These are phyloP conservation scores for Leptopilina drosophilae DNA, from an alignment of 2,888 invertebrate species.

Conservation along the genomic window DNA sequence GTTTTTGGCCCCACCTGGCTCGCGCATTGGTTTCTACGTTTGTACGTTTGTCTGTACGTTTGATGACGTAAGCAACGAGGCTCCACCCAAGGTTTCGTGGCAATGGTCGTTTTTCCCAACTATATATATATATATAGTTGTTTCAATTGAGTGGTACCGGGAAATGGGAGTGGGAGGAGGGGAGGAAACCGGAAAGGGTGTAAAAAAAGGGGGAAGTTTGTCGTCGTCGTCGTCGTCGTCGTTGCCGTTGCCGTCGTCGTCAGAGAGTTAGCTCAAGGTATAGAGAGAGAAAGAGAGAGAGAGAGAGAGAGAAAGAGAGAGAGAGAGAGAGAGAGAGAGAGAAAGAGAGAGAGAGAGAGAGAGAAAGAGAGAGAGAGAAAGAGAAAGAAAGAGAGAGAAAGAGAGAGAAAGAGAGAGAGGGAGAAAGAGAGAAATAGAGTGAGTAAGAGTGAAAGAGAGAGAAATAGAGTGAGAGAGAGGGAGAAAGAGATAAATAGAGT, in stretches of 20 bases:
- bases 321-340: no score
- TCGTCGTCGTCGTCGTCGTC: conserved; percentile 2
- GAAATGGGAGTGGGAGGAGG: conserved; percentile 27
- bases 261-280: conserved; percentile 24
- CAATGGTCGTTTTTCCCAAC: conserved; percentile 56
- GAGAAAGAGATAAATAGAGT: no score
- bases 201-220: conserved; percentile 41
- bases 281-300: no score
- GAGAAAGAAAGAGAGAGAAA: no score
- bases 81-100: conserved; percentile 71
- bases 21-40: conserved; percentile 75
- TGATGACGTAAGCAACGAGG: conserved; percentile 72
- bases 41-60: conserved; percentile 73
- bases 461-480: no score
- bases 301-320: no score
- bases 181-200: conserved; percentile 41
- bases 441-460: no score
- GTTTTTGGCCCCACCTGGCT: conserved; percentile 57
- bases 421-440: no score
- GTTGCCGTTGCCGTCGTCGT: no score
- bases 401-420: no score
- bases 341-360: no score
- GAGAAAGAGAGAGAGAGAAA: no score
- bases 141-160: conserved; percentile 44
- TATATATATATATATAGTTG: neutral